A percentile compares a stretch with the other conserved stretches of the same genome.
Conservation (phyloP, 1,140 invertebrate genomes). For the Achroia grisella region DNA sequence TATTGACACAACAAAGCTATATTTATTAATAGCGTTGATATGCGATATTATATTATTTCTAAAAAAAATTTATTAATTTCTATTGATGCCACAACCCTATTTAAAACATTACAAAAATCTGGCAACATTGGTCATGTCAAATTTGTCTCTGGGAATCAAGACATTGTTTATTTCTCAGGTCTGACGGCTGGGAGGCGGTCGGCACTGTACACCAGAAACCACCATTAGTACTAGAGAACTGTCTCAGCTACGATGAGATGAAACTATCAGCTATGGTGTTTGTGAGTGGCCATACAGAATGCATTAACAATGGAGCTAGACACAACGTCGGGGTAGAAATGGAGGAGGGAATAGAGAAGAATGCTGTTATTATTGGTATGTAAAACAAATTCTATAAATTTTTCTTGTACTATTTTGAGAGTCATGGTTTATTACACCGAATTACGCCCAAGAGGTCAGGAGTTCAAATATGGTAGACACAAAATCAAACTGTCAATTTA, state of each 20-base stretch:
- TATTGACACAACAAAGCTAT: background rate
- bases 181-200: constrained; percentile 50
- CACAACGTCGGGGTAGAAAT: constrained; percentile 69
- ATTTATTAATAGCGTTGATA: background rate
- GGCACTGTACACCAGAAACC: constrained; percentile 50
- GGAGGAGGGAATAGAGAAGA: constrained; percentile 12
- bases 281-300: constrained; percentile 74
- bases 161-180: background rate
- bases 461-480: too few species aligned
- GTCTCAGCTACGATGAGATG: constrained; percentile 73
- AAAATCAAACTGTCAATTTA: too few species aligned
- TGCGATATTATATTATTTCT: background rate
- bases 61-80: too few species aligned
- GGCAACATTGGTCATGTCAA: too few species aligned
- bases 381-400: background rate
- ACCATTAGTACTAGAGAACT: constrained; percentile 62
- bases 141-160: too few species aligned
- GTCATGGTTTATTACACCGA: too few species aligned
- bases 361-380: constrained; percentile 23
- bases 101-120: too few species aligned
- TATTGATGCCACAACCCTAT: too few species aligned
- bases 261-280: constrained; percentile 74
- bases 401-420: background rate
- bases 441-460: too few species aligned
- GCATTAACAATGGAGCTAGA: constrained; percentile 76